Evolutionary conservation across 1,140 invertebrate genomes (phyloP), one percentile per base, ranked within the genome.

Genomic region (Melanaphis sacchari): DNA sequence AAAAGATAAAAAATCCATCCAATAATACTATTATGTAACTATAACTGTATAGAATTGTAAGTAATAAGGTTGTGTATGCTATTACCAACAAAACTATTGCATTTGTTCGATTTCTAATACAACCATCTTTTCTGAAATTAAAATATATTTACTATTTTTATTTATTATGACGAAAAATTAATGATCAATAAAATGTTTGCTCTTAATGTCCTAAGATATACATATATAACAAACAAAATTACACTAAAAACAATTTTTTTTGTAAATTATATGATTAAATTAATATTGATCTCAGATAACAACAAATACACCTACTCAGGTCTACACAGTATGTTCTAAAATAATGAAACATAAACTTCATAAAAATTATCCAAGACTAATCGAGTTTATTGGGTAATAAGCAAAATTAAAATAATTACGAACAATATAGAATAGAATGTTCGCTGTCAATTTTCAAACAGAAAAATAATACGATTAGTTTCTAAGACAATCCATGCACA

Each of bases 11-110:
- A 76, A 76, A 76, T 66, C 59, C 59, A 76, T 66, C 59, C 59
- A 76, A 76, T 76, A 76, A 76, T n/a, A 76, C 59, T n/a, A n/a
- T 76, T 76, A 76, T 76, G 31, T 76, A 76, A 76, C 59, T n/a
- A 76, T 76, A n/a, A 76, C 59, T 76, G n/a, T 76, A 5, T 76
- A 76, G 15, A 8, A 76, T n/a, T n/a, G 1, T 15, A n/a, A 18
- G 31, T 66, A 66, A 18, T n/a, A n/a, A n/a, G 31, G 31, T n/a
- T 15, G 15, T 76, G n/a, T 76, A n/a, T 4, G 6, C 15, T n/a
- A 76, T 76, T 76, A 76, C 18, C 11, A 76, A n/a, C n/a, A 0
- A 15, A 76, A 76, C 31, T 76, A 76, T 76, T 76, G 5, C 31
- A 76, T 36, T 15, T n/a, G 59, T 76, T 76, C 15, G n/a, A 76